phyloP scores from a whole-genome alignment of 1,140 invertebrate species.

The Nasonia longicornis region DNA sequence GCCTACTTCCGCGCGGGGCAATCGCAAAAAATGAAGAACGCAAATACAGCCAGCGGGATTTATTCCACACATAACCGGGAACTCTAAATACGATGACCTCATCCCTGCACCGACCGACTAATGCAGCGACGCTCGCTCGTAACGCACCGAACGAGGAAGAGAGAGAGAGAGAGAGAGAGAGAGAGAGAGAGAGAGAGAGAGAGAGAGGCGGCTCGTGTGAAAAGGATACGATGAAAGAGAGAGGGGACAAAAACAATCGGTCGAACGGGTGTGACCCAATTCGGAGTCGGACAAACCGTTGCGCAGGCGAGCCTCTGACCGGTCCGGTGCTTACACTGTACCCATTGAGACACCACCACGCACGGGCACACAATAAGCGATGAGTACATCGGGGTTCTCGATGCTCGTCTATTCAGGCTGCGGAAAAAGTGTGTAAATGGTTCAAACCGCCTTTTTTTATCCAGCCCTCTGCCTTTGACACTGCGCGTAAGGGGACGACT shows the following conservation, averaged over 20 bases:
- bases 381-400: neutral
- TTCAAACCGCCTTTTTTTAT: no score
- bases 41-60: conserved; percentile 5
- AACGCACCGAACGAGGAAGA: neutral
- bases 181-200: no score
- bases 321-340: neutral
- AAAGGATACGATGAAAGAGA: neutral
- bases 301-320: neutral
- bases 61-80: neutral
- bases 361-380: neutral
- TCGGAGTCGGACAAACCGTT: conserved; percentile 54
- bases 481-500: no score
- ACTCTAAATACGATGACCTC: neutral
- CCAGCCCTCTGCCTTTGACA: no score
- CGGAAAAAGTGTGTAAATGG: neutral
- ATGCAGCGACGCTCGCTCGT: neutral
- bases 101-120: conserved; percentile 5
- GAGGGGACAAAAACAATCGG: conserved; percentile 42
- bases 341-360: neutral
- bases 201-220: no score
- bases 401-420: conserved; percentile 48
- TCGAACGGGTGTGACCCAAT: conserved; percentile 57
- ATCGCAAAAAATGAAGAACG: neutral
- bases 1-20: neutral
- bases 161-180: no score